Percentiles rank a stretch among this genome's conserved stretches.
phyloP scores from a whole-genome alignment of 2,797 vertebrate species.

The Avahi laniger region DNA sequence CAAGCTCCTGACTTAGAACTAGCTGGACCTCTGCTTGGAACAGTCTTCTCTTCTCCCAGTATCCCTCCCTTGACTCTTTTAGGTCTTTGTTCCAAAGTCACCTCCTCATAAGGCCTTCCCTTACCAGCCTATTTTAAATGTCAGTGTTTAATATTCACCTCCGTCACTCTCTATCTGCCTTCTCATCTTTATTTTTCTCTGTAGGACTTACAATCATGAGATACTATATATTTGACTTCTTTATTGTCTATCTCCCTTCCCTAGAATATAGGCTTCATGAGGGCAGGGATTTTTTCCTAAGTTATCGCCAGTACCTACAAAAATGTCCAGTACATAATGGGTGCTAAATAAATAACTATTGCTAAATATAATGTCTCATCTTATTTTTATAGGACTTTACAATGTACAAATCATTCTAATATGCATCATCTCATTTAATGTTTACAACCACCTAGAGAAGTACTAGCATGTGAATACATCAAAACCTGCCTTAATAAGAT shows the following conservation, averaged over 20 bases:
- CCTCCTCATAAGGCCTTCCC: neutral
- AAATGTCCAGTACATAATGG: neutral
- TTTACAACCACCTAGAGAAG: slow-evolving; percentile 39
- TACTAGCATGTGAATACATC: neutral
- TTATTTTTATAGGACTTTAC: slow-evolving; percentile 36
- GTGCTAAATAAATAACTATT: slow-evolving; percentile 34
- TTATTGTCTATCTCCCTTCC: neutral
- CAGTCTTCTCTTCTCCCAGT: neutral
- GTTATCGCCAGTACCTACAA: neutral
- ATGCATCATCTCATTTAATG: slow-evolving; percentile 39
- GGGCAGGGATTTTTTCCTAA: neutral
- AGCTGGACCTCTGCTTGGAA: neutral
- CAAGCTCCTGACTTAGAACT: neutral
- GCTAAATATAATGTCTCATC: neutral
- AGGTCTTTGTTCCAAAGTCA: neutral
- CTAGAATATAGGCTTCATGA: slow-evolving; percentile 32
- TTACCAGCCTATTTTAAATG: neutral
- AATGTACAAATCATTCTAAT: neutral
- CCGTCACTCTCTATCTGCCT: neutral
- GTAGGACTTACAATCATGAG: neutral
- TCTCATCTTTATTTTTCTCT: neutral
- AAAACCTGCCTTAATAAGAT: slow-evolving; percentile 29
- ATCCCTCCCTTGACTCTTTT: neutral
- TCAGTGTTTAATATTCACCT: neutral
- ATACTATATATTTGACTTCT: neutral